Evolutionary conservation across 2,113 vertebrate species (phyloP).

Genomic region (Neofelis nebulosa): DNA sequence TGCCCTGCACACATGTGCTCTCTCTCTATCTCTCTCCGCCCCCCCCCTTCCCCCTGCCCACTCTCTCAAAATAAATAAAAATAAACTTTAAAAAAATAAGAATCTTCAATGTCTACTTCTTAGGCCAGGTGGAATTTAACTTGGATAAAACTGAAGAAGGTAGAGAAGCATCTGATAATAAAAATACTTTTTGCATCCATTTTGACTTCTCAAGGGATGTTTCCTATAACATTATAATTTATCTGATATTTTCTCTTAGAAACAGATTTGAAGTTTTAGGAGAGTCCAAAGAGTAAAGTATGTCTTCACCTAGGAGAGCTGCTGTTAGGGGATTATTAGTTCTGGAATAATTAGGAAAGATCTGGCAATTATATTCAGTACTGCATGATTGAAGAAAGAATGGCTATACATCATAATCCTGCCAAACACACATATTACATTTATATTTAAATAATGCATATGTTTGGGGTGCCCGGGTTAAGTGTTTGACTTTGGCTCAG

Average conservation of each 20-base stretch:
- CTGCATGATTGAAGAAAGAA: background rate
- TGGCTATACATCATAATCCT: background rate
- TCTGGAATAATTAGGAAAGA: background rate
- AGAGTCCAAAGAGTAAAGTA: background rate
- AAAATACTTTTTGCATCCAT: background rate
- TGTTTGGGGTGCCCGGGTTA: background rate
- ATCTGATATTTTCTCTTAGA: background rate
- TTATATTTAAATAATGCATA: background rate
- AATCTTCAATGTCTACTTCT: background rate
- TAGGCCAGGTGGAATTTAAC: background rate
- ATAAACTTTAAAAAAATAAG: background rate
- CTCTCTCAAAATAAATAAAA: too few species aligned
- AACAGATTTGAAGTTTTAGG: background rate
- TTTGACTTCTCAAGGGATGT: background rate
- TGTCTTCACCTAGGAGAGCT: background rate
- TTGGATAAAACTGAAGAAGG: background rate
- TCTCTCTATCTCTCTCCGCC: too few species aligned
- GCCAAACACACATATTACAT: background rate
- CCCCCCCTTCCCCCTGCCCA: too few species aligned
- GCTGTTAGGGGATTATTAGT: background rate
- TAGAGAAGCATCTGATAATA: background rate
- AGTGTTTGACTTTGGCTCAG: background rate
- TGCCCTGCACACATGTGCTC: too few species aligned
- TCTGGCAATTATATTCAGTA: background rate
- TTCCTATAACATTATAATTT: background rate